Base-by-base conservation (phyloP, 2,888 invertebrate species). In the Metopia argyrocephala region DNA sequence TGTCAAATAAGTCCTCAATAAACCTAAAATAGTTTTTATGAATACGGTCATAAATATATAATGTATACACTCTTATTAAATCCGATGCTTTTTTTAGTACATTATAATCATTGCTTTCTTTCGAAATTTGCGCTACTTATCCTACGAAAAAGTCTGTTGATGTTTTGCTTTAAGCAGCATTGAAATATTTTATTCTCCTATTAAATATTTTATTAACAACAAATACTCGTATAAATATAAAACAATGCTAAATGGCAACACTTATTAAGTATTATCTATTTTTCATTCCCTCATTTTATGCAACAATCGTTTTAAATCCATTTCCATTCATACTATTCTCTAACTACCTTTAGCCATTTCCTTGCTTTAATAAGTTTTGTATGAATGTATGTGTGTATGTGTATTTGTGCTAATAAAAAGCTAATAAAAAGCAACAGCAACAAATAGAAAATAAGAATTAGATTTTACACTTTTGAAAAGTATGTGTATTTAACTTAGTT, bases 241-340 rank as follows among this genome's bases (percentile, higher is more conserved):
- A 38, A 38, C 15, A 15, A 15, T 38, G 15, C 15, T 38, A 38
- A 38, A 38, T 38, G 12, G 12, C 15, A 38, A 38, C 38, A 38
- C 38, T 12, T 12, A 38, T 15, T 38, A 38, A 52, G 45, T 15
- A 50, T 52, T 65, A 28, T 18, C n/a, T 46, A 31, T 5, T 76
- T 62, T 20, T 56, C 15, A 52, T 61, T 75, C 52, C 46, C 18
- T 28, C 23, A 31, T 31, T 71, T 45, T 62, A 64, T 64, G 69
- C 74, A 69, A 56, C 64, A 75, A 79, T 25, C 64, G 59, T 57
- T 65, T 70, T 78, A 59, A 78, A 46, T 71, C 38, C 38, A 38
- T 71, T 57, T 78, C 68, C 74, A 78, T 75, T 79, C 68, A 74
- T 79, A 56, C 57, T 38, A 38, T 15, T 38, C 15, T 38, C 15